These are phyloP conservation scores for Adineta ricciae DNA, from an alignment of 2,888 invertebrate species.

Conservation along the genomic window DNA sequence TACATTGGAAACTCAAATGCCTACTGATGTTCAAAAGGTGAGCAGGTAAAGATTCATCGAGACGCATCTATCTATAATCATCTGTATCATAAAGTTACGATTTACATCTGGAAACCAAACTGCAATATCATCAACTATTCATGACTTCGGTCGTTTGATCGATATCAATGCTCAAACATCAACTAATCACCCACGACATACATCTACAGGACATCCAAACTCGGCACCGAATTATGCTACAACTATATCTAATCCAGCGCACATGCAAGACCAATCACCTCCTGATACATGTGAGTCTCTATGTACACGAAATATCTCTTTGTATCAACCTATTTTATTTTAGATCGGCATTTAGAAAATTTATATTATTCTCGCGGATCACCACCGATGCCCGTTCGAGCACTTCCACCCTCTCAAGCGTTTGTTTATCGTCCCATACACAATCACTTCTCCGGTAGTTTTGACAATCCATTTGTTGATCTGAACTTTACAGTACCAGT, in stretches of 20 bases:
- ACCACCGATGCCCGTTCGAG: neutral
- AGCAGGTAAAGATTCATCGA: neutral
- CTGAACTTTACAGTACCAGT: neutral
- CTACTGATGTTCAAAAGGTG: constrained; percentile 15
- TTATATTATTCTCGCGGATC: neutral
- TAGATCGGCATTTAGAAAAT: neutral
- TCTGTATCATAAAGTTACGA: neutral
- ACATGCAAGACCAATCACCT: neutral
- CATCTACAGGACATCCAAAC: neutral
- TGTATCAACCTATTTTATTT: too few species aligned
- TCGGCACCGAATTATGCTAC: neutral
- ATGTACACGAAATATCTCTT: too few species aligned
- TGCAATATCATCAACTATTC: neutral
- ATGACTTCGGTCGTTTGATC: neutral
- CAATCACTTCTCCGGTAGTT: neutral
- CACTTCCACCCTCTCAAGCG: neutral
- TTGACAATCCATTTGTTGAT: constrained; percentile 19
- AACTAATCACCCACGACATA: neutral
- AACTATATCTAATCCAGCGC: neutral
- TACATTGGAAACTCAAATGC: neutral
- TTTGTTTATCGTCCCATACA: neutral
- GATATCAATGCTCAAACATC: neutral
- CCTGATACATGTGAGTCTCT: neutral
- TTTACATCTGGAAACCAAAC: neutral
- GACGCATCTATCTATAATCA: neutral